Evolutionary conservation across 1,140 invertebrate species (phyloP).

Genomic region (Piezodorus guildinii): DNA sequence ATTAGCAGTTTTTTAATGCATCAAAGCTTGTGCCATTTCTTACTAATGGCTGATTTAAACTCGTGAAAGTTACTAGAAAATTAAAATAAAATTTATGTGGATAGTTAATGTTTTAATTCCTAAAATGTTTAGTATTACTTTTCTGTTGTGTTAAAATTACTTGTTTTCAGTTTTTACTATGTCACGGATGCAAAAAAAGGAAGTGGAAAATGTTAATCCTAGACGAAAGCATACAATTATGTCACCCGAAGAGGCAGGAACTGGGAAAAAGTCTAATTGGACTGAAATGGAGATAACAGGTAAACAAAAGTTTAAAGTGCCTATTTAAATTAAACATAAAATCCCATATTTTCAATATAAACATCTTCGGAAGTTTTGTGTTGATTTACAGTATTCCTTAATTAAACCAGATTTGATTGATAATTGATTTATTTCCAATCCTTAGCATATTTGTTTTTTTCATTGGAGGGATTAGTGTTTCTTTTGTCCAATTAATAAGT

Average conservation of each 20-base stretch:
- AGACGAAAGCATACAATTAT: conserved; percentile 80
- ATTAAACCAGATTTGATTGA: too few species aligned
- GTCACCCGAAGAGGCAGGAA: conserved; percentile 78
- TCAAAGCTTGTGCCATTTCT: neutral
- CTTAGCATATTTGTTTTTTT: too few species aligned
- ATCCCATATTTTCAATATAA: neutral
- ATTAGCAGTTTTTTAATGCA: neutral
- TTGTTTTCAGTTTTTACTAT: conserved; percentile 35
- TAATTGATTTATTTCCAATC: too few species aligned
- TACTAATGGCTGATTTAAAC: neutral
- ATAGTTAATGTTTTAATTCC: neutral
- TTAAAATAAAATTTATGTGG: neutral
- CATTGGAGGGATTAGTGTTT: too few species aligned
- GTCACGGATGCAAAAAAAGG: conserved; percentile 50
- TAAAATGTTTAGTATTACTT: neutral
- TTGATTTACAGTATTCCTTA: neutral
- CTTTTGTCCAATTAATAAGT: too few species aligned
- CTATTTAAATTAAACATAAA: too few species aligned
- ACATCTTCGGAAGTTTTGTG: neutral
- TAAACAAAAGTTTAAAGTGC: too few species aligned
- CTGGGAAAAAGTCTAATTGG: conserved; percentile 85
- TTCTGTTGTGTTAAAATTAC: neutral
- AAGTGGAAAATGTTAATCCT: conserved; percentile 57
- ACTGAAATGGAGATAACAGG: conserved; percentile 61
- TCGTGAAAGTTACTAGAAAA: neutral